These are phyloP conservation scores for Dugesia japonica DNA, from an alignment of 2,888 invertebrate genomes.

Conservation along the genomic window DNA sequence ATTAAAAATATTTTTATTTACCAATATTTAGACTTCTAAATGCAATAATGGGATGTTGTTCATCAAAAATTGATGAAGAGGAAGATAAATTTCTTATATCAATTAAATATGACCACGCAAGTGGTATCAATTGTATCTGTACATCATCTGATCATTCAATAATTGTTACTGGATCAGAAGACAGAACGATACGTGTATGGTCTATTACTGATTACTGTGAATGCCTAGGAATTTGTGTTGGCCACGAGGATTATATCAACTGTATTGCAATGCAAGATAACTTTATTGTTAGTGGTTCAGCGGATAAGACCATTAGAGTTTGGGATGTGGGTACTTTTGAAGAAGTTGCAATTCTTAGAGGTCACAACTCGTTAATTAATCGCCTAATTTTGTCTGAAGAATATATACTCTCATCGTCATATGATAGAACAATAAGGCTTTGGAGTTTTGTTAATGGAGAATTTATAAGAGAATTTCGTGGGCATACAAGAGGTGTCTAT, in stretches of 20 bases:
- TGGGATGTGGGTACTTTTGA: slow-evolving; percentile 51
- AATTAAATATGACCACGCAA: slow-evolving; percentile 45
- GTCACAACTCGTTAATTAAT: slow-evolving; percentile 49
- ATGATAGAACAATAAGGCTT: slow-evolving; percentile 46
- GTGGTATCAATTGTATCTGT: slow-evolving; percentile 50
- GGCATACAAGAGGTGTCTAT: slow-evolving; percentile 50
- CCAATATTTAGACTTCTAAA: not conserved
- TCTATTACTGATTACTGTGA: slow-evolving; percentile 48
- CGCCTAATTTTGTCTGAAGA: slow-evolving; percentile 49
- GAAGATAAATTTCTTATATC: slow-evolving; percentile 40
- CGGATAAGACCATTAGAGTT: slow-evolving; percentile 50
- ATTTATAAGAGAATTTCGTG: slow-evolving; percentile 47
- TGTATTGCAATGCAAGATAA: slow-evolving; percentile 49
- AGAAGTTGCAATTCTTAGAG: slow-evolving; percentile 47
- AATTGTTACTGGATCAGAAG: slow-evolving; percentile 50
- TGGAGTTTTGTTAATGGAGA: slow-evolving; percentile 50
- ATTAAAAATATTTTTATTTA: not conserved
- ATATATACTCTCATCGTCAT: slow-evolving; percentile 46
- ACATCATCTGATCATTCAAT: slow-evolving; percentile 50
- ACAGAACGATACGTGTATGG: slow-evolving; percentile 50
- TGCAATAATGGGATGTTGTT: slow-evolving; percentile 39
- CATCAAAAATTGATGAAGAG: slow-evolving; percentile 38
- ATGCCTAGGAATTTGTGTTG: slow-evolving; percentile 48
- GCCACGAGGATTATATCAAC: slow-evolving; percentile 50
- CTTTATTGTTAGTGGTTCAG: slow-evolving; percentile 50